Base-by-base conservation (phyloP, 2,113 vertebrate species). In the Limnothrissa miodon region DNA sequence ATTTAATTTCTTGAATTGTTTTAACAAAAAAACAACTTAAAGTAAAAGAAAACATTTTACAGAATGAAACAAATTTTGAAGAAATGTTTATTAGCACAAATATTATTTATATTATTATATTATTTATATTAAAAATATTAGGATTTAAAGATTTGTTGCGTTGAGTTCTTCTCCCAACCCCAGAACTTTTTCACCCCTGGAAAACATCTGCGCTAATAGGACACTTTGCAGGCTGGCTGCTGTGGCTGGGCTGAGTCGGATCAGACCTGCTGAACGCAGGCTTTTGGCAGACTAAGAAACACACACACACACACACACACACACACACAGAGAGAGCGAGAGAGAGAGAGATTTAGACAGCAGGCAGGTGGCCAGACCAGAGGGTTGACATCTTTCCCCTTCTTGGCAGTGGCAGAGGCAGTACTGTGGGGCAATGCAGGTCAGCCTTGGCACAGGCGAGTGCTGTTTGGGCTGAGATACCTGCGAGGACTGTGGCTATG, bases 341-440 rank as follows among this genome's bases (percentile, higher is more conserved):
- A 56, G 53, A 23, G 53, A 74, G 39, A 51, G 13, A 29, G 74
- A 48, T 83, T 85, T 80, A 44, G 46, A 88, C 46, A 66, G 10
- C 36, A 79, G 83, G 83, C 85, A 45, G 59, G 46, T 53, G 78
- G 82, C 81, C 83, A 89, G 81, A 83, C 81, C 56, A 83, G 42
- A 84, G 81, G 82, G 45, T 46, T 45, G 21, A 56, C 51, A 23
- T 21, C 19, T 23, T 23, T 21, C 51, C 21, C 19, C 3, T 21
- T 53, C 51, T 53, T 53, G 21, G 51, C 51, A 21, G 51, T 6
- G 19, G 3, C 19, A 0, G 19, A 0, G 51, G 51, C 19, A 56
- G 51, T 56, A 21, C 46, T 2, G 8, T 13, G 15, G 46, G 46
- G 9, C 51, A 23, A 19, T 4, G 19, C 19, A 56, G 19, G 51